Evolutionary conservation across 2,888 invertebrate species (phyloP).

Genomic region (Conchocele bisecta): DNA sequence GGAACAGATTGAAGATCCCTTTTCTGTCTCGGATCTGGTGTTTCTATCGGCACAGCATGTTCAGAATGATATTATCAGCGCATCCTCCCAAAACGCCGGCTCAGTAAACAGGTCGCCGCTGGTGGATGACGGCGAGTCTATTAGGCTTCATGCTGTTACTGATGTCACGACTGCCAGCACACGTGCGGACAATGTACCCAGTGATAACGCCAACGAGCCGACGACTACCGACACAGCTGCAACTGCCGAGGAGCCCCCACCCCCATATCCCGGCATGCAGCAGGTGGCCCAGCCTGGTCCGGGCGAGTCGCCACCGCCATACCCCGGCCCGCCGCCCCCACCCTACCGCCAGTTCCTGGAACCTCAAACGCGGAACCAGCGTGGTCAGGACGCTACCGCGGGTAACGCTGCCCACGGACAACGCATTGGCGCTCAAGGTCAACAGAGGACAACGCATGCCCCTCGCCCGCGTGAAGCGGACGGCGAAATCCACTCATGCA

Average conservation of each 20-base stretch:
- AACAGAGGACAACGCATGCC: too few species aligned
- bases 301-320: conserved; percentile 53
- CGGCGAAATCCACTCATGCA: background rate
- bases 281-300: conserved; percentile 14
- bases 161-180: background rate
- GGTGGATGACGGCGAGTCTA: too few species aligned
- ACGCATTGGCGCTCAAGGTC: background rate
- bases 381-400: background rate
- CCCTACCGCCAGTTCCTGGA: conserved; percentile 38
- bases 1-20: too few species aligned
- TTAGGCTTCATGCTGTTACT: too few species aligned
- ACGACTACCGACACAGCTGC: too few species aligned
- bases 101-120: too few species aligned
- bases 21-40: too few species aligned
- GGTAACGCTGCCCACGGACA: background rate
- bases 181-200: background rate
- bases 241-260: conserved; percentile 54
- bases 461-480: background rate
- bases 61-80: too few species aligned
- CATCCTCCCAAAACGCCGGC: too few species aligned
- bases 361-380: background rate
- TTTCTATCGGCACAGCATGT: too few species aligned
- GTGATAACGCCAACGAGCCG: background rate
- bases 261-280: conserved; percentile 44
- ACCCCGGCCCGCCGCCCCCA: conserved; percentile 50